Evolutionary conservation across 2,113 vertebrate genomes (phyloP).

Genomic region (Nothoprocta perdicaria): DNA sequence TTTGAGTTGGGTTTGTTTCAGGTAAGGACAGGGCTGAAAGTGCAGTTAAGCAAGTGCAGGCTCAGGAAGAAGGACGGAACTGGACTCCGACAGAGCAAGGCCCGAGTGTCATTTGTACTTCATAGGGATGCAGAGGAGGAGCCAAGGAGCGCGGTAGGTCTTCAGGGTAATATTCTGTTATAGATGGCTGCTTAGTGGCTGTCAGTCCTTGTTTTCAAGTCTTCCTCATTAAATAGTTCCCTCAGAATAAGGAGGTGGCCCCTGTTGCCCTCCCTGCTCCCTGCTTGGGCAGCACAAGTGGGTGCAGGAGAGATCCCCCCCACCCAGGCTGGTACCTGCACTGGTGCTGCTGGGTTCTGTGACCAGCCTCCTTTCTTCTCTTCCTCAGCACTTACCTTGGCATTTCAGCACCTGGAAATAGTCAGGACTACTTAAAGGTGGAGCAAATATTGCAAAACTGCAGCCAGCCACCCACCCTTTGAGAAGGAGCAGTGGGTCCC

Average conservation of each 20-base stretch:
- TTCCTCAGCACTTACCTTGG: not conserved
- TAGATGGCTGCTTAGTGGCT: rapidly evolving
- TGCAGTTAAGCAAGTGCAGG: not conserved
- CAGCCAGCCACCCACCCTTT: too few relatives aligned
- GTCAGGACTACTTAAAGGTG: not conserved
- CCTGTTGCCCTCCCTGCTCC: not conserved
- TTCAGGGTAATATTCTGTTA: not conserved
- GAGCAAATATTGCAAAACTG: not conserved
- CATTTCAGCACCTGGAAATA: not conserved
- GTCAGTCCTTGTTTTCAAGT: not conserved
- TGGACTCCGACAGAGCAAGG: not conserved
- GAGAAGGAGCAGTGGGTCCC: too few relatives aligned
- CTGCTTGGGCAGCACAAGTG: rapidly evolving
- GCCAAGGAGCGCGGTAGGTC: not conserved
- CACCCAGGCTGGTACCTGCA: too few relatives aligned
- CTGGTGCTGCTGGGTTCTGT: rapidly evolving
- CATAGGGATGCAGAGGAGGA: not conserved
- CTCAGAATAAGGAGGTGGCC: not conserved
- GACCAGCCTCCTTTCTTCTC: not conserved
- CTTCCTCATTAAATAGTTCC: not conserved
- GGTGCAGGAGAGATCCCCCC: not conserved
- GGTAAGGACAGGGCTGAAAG: not conserved
- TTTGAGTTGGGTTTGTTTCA: not conserved
- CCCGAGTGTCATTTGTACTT: not conserved
- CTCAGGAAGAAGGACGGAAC: too few relatives aligned